Evolutionary conservation across 2,888 invertebrate genomes (phyloP).

Genomic region (Aradus depressus): DNA sequence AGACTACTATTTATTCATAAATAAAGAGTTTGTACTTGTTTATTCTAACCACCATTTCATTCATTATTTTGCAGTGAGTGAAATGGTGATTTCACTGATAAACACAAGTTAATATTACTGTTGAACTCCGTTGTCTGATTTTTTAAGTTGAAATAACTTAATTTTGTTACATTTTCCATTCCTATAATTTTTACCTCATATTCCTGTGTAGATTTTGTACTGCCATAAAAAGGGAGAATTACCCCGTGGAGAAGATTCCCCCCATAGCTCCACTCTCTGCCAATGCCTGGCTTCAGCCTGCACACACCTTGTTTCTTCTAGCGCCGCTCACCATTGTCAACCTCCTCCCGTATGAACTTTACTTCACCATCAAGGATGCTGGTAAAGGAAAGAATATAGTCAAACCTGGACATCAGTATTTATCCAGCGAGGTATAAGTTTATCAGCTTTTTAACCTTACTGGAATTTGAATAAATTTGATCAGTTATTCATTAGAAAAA

Average conservation of each 20-base stretch:
- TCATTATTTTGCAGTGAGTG: no score
- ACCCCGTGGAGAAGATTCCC: slow-evolving; percentile 53
- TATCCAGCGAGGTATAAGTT: slow-evolving; percentile 27
- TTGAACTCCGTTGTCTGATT: no score
- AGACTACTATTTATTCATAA: no score
- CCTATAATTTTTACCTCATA: no score
- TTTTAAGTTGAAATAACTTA: no score
- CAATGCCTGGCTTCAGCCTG: slow-evolving; percentile 50
- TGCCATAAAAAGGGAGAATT: slow-evolving; percentile 66
- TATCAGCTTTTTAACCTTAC: background rate
- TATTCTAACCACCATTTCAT: no score
- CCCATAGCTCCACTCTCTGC: slow-evolving; percentile 33
- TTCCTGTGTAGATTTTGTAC: slow-evolving; percentile 56
- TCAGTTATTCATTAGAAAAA: no score
- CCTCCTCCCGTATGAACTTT: slow-evolving; percentile 72
- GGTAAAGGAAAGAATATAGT: slow-evolving; percentile 37
- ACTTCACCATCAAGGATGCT: slow-evolving; percentile 43
- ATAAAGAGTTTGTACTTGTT: no score
- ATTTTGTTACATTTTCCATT: no score
- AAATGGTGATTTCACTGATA: no score
- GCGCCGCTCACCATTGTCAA: slow-evolving; percentile 78
- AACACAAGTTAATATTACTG: no score
- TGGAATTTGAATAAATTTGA: no score
- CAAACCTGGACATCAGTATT: slow-evolving; percentile 30
- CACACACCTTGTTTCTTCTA: slow-evolving; percentile 73